Conservation (phyloP, 2,888 invertebrate species). For the Villa cingulata region DNA sequence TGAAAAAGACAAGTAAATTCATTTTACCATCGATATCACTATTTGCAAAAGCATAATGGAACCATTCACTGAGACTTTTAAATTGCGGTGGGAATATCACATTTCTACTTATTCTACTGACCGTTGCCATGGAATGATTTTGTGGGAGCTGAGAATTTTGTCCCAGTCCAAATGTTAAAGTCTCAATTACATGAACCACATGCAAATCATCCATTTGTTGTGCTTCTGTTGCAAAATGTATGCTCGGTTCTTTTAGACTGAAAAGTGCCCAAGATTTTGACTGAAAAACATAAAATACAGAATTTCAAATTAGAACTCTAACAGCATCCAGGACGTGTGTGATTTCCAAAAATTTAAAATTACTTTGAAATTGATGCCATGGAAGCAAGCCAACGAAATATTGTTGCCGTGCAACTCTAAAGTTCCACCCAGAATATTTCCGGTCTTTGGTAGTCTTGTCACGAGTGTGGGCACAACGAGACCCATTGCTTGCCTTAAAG, state of each 20-base stretch:
- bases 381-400: conserved; percentile 91
- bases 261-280: conserved; percentile 94
- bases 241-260: conserved; percentile 81
- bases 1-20: background rate
- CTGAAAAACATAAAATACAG: conserved; percentile 11
- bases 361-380: conserved; percentile 84
- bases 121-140: conserved; percentile 86
- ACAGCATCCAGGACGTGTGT: no score
- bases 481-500: conserved; percentile 66
- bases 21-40: conserved; percentile 86
- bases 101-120: conserved; percentile 81
- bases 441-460: conserved; percentile 50
- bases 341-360: no score
- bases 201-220: conserved; percentile 58
- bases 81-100: conserved; percentile 92
- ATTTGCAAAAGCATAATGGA: conserved; percentile 88
- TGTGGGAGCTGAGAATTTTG: conserved; percentile 51
- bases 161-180: conserved; percentile 77
- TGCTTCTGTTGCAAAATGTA: conserved; percentile 86
- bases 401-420: conserved; percentile 81
- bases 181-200: conserved; percentile 73
- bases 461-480: conserved; percentile 61
- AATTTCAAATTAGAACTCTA: no score
- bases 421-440: conserved; percentile 75
- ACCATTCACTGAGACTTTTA: conserved; percentile 90